Percentiles rank a stretch among this genome's conserved stretches.
Evolutionary conservation across 2,888 invertebrate species (phyloP).

Genomic region (Aporophyla nigra): DNA sequence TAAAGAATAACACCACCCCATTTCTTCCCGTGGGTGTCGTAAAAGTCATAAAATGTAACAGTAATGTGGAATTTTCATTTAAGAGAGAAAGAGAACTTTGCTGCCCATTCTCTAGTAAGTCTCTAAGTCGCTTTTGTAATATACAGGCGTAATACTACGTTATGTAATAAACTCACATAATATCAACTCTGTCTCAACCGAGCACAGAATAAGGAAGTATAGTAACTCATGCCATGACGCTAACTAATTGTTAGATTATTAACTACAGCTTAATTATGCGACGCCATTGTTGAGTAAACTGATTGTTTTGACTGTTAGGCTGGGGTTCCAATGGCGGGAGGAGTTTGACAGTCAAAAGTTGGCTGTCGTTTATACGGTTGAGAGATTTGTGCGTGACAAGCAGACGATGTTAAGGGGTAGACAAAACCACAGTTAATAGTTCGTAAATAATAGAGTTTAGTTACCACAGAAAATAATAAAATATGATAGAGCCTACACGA

Average conservation of each 20-base stretch:
- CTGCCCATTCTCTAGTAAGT: too few relatives aligned
- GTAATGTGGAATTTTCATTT: too few relatives aligned
- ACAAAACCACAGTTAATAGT: too few relatives aligned
- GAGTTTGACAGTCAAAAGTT: background rate
- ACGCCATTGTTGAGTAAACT: slow-evolving; percentile 56
- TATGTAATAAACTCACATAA: slow-evolving; percentile 15
- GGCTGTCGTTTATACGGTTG: background rate
- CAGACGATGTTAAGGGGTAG: background rate
- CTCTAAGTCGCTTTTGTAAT: too few relatives aligned
- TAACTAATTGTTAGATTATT: slow-evolving; percentile 64
- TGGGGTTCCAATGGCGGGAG: slow-evolving; percentile 3
- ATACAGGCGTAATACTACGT: background rate
- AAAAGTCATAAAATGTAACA: too few relatives aligned
- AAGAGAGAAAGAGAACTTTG: too few relatives aligned
- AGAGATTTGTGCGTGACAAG: background rate
- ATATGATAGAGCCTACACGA: background rate
- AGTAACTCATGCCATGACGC: slow-evolving; percentile 41
- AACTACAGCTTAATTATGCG: slow-evolving; percentile 59
- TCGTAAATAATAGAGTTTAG: background rate
- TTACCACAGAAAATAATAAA: background rate
- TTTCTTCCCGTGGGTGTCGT: too few relatives aligned
- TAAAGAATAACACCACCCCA: too few relatives aligned
- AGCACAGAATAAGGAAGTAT: slow-evolving; percentile 46
- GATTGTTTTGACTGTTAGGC: slow-evolving; percentile 56
- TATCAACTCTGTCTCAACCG: background rate